phyloP scores from a whole-genome alignment of 2,888 invertebrate genomes.

The Noctua fimbriata region DNA sequence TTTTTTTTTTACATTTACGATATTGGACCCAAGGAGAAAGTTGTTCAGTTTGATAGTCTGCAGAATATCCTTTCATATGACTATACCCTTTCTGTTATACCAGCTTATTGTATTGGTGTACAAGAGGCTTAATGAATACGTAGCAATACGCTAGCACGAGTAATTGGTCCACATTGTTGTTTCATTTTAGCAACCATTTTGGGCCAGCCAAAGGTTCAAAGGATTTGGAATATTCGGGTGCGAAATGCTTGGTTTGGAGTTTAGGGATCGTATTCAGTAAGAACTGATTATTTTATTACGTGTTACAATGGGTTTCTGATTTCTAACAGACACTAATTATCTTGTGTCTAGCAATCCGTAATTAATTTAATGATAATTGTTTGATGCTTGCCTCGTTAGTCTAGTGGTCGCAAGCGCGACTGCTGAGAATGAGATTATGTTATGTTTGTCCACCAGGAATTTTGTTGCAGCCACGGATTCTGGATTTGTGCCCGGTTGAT shows the following conservation, averaged over 20 bases:
- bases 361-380: background rate
- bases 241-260: constrained; percentile 31
- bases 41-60: no score
- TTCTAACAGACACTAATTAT: background rate
- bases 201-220: constrained; percentile 36
- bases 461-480: no score
- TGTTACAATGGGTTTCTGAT: constrained; percentile 21
- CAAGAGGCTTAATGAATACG: constrained; percentile 59
- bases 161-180: constrained; percentile 60
- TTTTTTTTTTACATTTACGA: no score
- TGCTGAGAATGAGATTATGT: no score
- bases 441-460: no score
- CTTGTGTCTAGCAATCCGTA: background rate
- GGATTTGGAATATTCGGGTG: constrained; percentile 53
- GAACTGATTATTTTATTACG: constrained; percentile 39
- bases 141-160: constrained; percentile 37
- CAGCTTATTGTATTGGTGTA: constrained; percentile 52
- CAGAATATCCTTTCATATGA: no score
- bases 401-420: no score
- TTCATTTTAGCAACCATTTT: constrained; percentile 45
- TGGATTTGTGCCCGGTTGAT: no score
- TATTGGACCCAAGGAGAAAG: no score
- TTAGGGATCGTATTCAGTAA: constrained; percentile 15
- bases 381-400: background rate
- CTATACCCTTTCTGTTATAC: no score